A percentile compares a stretch with the other conserved stretches of the same genome.
These are phyloP conservation scores for Cercopithecus neglectus DNA, from an alignment of 2,797 vertebrate species.

Conservation along the genomic window DNA sequence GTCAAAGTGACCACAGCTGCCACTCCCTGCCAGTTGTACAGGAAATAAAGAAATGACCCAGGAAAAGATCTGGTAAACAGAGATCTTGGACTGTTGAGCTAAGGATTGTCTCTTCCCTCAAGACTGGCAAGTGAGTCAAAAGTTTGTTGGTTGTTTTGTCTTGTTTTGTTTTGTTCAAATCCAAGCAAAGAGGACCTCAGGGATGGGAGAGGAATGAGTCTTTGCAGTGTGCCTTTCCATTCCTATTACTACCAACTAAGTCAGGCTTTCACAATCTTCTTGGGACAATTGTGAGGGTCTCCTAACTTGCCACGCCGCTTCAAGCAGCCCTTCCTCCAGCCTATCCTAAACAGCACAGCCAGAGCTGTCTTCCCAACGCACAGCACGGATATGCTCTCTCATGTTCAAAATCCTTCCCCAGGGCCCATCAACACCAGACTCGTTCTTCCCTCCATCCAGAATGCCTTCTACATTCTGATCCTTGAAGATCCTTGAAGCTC, in stretches of 20 bases:
- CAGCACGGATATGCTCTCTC: neutral
- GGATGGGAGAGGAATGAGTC: neutral
- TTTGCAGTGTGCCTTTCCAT: neutral
- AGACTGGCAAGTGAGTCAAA: neutral
- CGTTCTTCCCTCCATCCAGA: neutral
- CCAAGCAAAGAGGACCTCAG: neutral
- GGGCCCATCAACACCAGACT: neutral
- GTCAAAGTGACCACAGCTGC: neutral
- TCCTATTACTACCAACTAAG: neutral
- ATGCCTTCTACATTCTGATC: neutral
- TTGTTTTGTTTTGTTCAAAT: neutral
- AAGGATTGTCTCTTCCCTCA: neutral
- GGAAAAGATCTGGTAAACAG: neutral
- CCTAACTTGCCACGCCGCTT: neutral
- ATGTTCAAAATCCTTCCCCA: neutral
- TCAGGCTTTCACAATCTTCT: neutral
- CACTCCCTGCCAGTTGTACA: neutral
- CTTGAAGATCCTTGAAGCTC: neutral
- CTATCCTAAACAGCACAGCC: neutral
- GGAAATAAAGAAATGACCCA: neutral
- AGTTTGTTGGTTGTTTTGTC: neutral
- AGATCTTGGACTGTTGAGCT: neutral
- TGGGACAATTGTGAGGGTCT: neutral
- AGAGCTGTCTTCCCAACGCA: neutral
- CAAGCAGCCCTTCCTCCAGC: neutral